Base-by-base conservation (phyloP, 2,888 invertebrate species). In the Crematogaster levior region DNA sequence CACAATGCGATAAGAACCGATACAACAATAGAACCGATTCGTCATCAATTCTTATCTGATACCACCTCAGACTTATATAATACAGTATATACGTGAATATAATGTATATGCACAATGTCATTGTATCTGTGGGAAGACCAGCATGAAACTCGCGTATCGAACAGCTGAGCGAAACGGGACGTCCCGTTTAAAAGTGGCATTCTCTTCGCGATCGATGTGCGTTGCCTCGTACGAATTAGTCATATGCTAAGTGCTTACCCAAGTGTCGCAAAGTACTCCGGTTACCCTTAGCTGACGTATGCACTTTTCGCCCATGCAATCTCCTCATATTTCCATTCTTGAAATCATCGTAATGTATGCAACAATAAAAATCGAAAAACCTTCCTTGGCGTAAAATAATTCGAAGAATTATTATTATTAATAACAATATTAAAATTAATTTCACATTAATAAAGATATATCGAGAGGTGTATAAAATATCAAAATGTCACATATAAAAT, bases 231-330 rank as follows among this genome's bases (percentile, higher is more conserved):
- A 3, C 53, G 12, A 68, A 77, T 77, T 77, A 77, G 53, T 60
- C 73, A 46, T 24, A 21, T 53, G 53, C 53, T 77, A 68, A 68
- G 21, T 43, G 43, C 21, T 27, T 15, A 24, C 15, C 68, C 27
- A 21, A 24, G 48, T 75, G 75, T 75, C 51, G 66, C 66, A 75
- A 51, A 51, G 65, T 61, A 18, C 73, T 74, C 73, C 43, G 30
- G 30, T 77, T 77, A 53, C 30, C 24, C 27, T 30, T 15, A 15
- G 46, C 75, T 53, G 37, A 63, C 56, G 7, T 51, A 27, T 27
- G 77, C 53, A 34, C 40, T 68, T 77, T 77, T 68, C 30, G 40
- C 6, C 65, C 53, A 37, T 12, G 77, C 24, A 12, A 12, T 30
- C 21, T 30, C 43, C 34, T 51, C 24, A 4, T 43, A 60, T 63